These are phyloP conservation scores for Numenius arquata DNA, from an alignment of 2,113 vertebrate genomes.

Conservation along the genomic window DNA sequence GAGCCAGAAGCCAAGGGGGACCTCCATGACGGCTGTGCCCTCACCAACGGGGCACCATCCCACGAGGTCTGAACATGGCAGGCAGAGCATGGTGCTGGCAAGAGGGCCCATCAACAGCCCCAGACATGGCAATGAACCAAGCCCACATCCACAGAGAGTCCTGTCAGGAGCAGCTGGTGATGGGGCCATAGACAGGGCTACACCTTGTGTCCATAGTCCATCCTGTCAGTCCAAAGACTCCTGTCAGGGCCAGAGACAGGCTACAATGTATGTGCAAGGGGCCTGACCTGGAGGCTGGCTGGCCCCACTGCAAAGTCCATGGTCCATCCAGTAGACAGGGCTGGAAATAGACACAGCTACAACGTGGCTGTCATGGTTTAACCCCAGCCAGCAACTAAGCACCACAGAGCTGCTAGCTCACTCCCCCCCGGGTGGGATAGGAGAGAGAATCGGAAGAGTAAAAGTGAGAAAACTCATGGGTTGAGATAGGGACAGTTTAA, in stretches of 20 bases:
- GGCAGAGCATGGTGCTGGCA: neutral
- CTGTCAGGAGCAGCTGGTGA: rapidly evolving
- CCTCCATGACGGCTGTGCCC: no score
- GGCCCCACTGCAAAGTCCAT: rapidly evolving
- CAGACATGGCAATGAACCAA: rapidly evolving
- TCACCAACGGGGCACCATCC: neutral
- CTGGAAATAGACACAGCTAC: neutral
- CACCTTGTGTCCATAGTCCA: neutral
- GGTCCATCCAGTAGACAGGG: neutral
- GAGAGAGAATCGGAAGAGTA: neutral
- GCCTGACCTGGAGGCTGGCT: neutral
- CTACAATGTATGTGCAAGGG: neutral
- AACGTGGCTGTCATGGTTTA: rapidly evolving
- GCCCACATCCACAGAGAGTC: neutral
- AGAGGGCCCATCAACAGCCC: neutral
- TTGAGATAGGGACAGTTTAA: neutral
- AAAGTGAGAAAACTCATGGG: neutral
- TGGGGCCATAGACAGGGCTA: neutral
- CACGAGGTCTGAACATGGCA: neutral
- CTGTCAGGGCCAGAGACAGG: neutral
- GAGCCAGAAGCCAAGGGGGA: no score
- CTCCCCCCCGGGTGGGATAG: no score
- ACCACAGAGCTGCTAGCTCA: rapidly evolving
- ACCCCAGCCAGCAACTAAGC: neutral
- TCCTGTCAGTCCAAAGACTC: no score